Conservation (phyloP, 2,888 invertebrate species). For the Ophonus ardosiacus region DNA sequence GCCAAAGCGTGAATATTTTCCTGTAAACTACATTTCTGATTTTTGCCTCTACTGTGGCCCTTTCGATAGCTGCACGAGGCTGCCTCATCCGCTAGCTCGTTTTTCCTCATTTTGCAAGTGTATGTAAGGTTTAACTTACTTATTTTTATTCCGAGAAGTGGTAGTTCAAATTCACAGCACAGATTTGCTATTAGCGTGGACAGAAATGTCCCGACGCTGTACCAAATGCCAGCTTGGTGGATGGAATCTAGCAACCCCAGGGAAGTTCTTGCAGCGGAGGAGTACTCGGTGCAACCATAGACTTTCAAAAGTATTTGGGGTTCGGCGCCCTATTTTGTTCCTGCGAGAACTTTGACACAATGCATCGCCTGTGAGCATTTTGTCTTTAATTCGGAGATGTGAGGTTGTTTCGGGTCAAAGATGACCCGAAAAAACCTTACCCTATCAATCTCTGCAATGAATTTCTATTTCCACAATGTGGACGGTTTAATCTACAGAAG, state of each 20-base stretch:
- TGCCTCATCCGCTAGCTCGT: too few species aligned
- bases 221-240: neutral
- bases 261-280: neutral
- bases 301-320: neutral
- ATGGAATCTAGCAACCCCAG: neutral
- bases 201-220: neutral
- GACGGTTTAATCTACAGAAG: too few species aligned
- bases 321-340: neutral
- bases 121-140: too few species aligned
- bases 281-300: constrained; percentile 4
- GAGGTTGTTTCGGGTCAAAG: constrained; percentile 64
- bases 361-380: neutral
- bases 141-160: too few species aligned
- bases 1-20: too few species aligned
- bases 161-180: neutral
- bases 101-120: too few species aligned
- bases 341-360: neutral
- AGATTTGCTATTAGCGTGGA: neutral
- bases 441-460: neutral
- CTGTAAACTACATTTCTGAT: too few species aligned
- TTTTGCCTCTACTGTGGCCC: too few species aligned
- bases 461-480: constrained; percentile 35
- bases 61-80: too few species aligned
- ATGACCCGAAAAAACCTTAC: constrained; percentile 64
- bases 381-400: constrained; percentile 63